Evolutionary conservation across 1,140 invertebrate species (phyloP).

Genomic region (Nylanderia fulva): DNA sequence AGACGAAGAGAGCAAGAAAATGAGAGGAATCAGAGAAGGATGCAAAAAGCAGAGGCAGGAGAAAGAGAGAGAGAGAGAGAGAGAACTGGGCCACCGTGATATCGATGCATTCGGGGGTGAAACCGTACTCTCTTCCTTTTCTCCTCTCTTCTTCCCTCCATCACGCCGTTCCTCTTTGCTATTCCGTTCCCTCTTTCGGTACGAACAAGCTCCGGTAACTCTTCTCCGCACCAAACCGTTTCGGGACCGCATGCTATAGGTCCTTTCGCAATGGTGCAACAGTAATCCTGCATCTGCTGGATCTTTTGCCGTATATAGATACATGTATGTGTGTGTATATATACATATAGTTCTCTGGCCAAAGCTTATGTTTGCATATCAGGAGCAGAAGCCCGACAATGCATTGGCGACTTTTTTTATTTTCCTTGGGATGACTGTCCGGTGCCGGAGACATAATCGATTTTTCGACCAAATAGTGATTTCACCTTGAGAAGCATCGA

Average conservation of each 20-base stretch:
- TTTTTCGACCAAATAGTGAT: slow-evolving; percentile 56
- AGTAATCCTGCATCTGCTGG: slow-evolving; percentile 72
- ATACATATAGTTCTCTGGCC: slow-evolving; percentile 35
- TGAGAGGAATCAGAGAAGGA: slow-evolving; percentile 4
- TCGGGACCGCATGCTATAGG: slow-evolving; percentile 61
- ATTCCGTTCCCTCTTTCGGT: slow-evolving; percentile 61
- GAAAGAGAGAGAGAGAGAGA: slow-evolving; percentile 17
- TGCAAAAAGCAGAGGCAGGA: background rate
- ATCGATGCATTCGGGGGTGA: slow-evolving; percentile 78
- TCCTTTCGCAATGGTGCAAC: slow-evolving; percentile 58
- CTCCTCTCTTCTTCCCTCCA: slow-evolving; percentile 57
- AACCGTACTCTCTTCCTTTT: slow-evolving; percentile 65
- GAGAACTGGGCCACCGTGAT: slow-evolving; percentile 76
- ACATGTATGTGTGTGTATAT: slow-evolving; percentile 24
- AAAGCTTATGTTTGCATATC: slow-evolving; percentile 73
- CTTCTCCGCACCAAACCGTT: slow-evolving; percentile 60
- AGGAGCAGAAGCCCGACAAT: slow-evolving; percentile 65
- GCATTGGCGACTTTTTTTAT: slow-evolving; percentile 69
- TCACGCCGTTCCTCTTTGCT: slow-evolving; percentile 48
- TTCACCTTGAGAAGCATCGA: slow-evolving; percentile 25
- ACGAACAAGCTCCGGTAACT: slow-evolving; percentile 51
- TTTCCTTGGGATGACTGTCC: slow-evolving; percentile 62
- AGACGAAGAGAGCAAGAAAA: slow-evolving; percentile 29
- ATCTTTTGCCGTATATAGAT: slow-evolving; percentile 62
- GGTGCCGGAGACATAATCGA: slow-evolving; percentile 63